Evolutionary conservation across 2,888 invertebrate species (phyloP), one percentile per base, ranked within the genome.

Genomic region (Himalopsyche kuldschensis): DNA sequence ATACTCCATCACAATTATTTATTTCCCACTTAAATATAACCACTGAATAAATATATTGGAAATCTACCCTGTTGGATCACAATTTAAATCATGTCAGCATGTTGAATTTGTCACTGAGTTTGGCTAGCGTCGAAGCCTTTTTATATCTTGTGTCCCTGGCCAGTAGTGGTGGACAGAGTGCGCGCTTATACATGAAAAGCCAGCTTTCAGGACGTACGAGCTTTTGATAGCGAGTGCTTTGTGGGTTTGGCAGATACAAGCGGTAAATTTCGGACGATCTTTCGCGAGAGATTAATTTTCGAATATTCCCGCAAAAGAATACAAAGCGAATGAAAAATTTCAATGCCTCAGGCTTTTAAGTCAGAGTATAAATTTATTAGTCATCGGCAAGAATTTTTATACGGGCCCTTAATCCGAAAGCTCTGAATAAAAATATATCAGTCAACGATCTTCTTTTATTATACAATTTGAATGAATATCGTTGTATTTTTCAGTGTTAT

Each of bases 61-160:
- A 77, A 63, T 41, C 48, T 80, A 83, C 77, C 80, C 76, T 80
- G 80, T 77, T 77, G 69, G 78, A 63, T 77, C 80, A 63, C 80
- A 83, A 83, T 83, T 83, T 83, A 83, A 63, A 63, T 41, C 78
- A 69, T 20, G 80, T 83, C 83, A 77, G 79, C 31, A 46, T 80
- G 83, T 83, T 80, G 83, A 75, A 82, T 82, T 82, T 82, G 78
- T 79, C 82, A 75, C 48, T 15, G 24, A n/a, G 75, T 20, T 17
- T 47, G 30, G 55, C 75, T 27, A 75, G 20, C 32, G 31, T 48
- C 76, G 47, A 76, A 55, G 20, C 20, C 20, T 55, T 55, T 55
- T 55, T 55, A 55, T 55, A 55, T 24, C 20, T 55, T 15, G 55
- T 24, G 55, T 55, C 55, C 20, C 55, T 20, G 20, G 5, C 20